Base-by-base conservation (phyloP, 2,888 invertebrate genomes). In the Chymomyza amoena region DNA sequence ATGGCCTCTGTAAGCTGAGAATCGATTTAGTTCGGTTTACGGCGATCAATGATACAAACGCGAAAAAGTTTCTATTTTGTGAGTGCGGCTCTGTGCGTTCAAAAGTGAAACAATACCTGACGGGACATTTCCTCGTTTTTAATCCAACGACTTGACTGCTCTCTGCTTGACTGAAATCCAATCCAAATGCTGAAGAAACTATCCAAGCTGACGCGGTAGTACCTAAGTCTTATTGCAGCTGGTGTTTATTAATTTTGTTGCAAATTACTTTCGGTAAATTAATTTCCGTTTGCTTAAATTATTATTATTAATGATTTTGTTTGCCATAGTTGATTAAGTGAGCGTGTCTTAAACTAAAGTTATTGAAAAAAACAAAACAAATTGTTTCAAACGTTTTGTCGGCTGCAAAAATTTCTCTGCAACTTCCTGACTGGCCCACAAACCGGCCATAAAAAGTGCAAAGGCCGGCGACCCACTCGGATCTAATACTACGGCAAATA, bases 21-120 rank as follows among this genome's bases (percentile, higher is more conserved):
- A 90, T 91, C 89, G 89, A 90, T 90, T 91, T 91, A 91, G 91
- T 91, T 86, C 84, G 81, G 87, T 90, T 89, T 88, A 90, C 84
- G 89, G 87, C 85, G 90, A 90, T 89, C 90, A 79, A 82, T 89
- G 90, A 90, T 88, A 80, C 91, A 90, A 90, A 91, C 90, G 90
- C 90, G 87, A 89, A 91, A 84, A 89, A 79, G 79, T 89, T 89
- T 87, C 84, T 78, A 79, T 87, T 87, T 84, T 69, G 77, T 79
- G 81, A 68, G 66, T 66, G 75, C 51, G 56, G 66, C 61, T 54
- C 57, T 25, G 57, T 18, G 15, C 57, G 51, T 61, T 57, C 36
- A 70, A 69, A 66, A 79, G 71, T 72, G 70, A 68, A 71, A 70
- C 61, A 73, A 66, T 69, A 66, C 20, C 16, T 61, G 50, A 61